Evolutionary conservation across 2,113 vertebrate species (phyloP).

Genomic region (Eublepharis macularius): DNA sequence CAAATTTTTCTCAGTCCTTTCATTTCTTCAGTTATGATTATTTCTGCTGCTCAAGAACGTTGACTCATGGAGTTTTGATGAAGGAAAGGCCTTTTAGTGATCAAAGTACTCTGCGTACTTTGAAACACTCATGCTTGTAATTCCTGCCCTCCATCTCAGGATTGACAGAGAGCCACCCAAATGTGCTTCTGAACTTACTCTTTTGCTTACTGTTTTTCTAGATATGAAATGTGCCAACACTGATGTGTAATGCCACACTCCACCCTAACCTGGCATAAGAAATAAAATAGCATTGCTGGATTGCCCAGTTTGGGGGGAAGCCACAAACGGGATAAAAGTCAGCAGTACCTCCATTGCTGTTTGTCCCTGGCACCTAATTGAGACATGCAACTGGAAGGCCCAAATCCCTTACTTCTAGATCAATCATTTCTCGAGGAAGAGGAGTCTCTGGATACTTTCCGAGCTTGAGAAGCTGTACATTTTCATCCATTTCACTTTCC

Average conservation of each 20-base stretch:
- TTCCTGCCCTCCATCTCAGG: not conserved
- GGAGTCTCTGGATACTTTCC: slow-evolving; percentile 74
- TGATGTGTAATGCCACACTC: not conserved
- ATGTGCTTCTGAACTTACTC: not conserved
- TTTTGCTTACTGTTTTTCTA: not conserved
- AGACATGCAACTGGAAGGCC: too few species aligned
- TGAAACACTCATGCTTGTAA: not conserved
- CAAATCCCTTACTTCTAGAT: slow-evolving; percentile 74
- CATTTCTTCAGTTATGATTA: too few species aligned
- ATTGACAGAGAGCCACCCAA: not conserved
- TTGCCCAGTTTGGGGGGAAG: not conserved
- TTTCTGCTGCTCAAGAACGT: too few species aligned
- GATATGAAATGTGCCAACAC: not conserved
- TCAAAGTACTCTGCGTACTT: not conserved
- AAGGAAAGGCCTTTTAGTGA: not conserved
- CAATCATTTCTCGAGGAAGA: slow-evolving; percentile 80
- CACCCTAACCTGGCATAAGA: not conserved
- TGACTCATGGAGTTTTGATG: too few species aligned
- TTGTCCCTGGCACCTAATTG: not conserved
- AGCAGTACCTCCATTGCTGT: not conserved
- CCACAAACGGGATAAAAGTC: not conserved
- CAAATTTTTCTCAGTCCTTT: too few species aligned
- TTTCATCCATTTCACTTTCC: slow-evolving; percentile 78
- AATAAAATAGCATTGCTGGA: not conserved
- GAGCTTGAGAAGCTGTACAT: slow-evolving; percentile 47